Evolutionary conservation across 37 sponge, comb jelly and placozoan species (phyloP).

Genomic region (Cliona cf. orientalis): DNA sequence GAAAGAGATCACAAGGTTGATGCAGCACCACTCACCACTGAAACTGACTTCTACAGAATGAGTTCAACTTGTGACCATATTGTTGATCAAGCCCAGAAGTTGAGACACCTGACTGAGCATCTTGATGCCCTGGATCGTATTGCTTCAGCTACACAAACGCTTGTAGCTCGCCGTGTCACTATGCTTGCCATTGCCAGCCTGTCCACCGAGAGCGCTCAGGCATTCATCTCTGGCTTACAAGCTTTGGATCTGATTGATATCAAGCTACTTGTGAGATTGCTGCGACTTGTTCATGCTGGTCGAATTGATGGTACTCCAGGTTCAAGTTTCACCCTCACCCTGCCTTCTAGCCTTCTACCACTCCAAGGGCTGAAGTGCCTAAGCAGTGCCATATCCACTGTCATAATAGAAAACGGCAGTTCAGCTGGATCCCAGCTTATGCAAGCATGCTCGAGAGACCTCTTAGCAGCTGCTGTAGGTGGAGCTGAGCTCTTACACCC

Average conservation of each 20-base stretch:
- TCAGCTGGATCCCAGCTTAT: constrained; percentile 44
- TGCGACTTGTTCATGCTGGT: constrained; percentile 63
- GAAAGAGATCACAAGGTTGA: neutral
- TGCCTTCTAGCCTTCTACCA: constrained; percentile 26
- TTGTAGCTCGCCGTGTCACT: constrained; percentile 24
- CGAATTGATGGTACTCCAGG: constrained; percentile 55
- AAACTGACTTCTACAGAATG: neutral
- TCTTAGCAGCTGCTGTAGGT: constrained; percentile 67
- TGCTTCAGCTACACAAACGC: constrained; percentile 26
- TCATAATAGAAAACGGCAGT: neutral
- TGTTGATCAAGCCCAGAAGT: constrained; percentile 34
- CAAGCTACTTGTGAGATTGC: constrained; percentile 27
- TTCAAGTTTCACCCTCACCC: neutral
- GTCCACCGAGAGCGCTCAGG: constrained; percentile 9
- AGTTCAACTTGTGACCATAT: constrained; percentile 13
- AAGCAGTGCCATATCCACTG: constrained; percentile 26
- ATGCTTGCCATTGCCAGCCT: constrained; percentile 24
- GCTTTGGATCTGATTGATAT: constrained; percentile 22
- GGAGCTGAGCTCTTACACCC: constrained; percentile 40
- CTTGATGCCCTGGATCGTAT: constrained; percentile 36
- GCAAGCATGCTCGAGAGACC: constrained; percentile 57
- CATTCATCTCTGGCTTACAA: constrained; percentile 19
- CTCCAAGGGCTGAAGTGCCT: constrained; percentile 39
- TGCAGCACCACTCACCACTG: neutral
- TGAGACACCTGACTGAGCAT: constrained; percentile 32